phyloP scores from a whole-genome alignment of 1,140 invertebrate species.

The Cardiocondyla obscurior region DNA sequence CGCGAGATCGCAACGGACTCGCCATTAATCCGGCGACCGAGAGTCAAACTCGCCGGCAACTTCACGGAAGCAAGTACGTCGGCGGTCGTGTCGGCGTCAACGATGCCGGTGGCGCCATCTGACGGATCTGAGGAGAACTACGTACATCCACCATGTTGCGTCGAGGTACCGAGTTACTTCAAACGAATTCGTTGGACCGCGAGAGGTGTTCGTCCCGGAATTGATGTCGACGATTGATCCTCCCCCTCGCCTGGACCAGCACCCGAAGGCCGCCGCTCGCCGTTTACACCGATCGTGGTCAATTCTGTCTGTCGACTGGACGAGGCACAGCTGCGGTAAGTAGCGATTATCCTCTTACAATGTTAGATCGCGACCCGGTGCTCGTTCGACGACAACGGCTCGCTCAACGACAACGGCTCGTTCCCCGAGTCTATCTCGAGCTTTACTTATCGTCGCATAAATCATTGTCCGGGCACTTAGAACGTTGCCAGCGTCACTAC shows the following conservation, averaged over 20 bases:
- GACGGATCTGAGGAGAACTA: too few relatives aligned
- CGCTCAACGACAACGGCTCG: too few relatives aligned
- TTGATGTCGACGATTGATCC: neutral
- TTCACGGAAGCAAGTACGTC: neutral
- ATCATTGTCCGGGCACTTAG: too few relatives aligned
- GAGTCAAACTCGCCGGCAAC: conserved; percentile 1
- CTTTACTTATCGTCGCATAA: too few relatives aligned
- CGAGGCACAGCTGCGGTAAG: neutral
- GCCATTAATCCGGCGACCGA: neutral
- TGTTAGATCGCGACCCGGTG: neutral
- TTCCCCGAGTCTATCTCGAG: too few relatives aligned
- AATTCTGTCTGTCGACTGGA: too few relatives aligned
- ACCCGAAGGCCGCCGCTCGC: too few relatives aligned
- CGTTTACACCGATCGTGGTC: neutral
- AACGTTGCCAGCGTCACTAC: too few relatives aligned
- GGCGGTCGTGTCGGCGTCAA: neutral
- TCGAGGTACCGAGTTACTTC: neutral
- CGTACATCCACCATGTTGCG: neutral
- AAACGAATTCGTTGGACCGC: too few relatives aligned
- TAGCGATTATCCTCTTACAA: too few relatives aligned
- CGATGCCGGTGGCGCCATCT: conserved; percentile 30
- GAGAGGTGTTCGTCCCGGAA: neutral
- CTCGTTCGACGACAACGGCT: neutral
- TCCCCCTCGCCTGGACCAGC: too few relatives aligned
- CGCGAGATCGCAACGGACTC: neutral